Percentiles rank a stretch among this genome's conserved stretches.
phyloP scores from a whole-genome alignment of 2,888 invertebrate genomes.

The Cryptus viduatorius region DNA sequence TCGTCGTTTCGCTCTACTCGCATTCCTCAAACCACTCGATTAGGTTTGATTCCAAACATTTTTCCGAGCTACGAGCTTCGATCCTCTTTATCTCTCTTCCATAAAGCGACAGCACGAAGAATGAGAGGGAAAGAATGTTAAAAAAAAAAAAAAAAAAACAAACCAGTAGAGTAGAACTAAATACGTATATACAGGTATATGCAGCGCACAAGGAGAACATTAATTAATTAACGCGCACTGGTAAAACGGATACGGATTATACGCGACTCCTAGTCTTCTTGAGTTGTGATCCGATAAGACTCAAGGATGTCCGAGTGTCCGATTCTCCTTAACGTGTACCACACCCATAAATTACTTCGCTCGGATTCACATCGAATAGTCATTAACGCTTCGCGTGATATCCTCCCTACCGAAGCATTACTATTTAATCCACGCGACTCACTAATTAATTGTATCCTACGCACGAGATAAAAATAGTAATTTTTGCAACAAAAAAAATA shows the following conservation, averaged over 20 bases:
- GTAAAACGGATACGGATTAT: not conserved
- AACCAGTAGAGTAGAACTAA: not conserved
- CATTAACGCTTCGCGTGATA: conserved; percentile 24
- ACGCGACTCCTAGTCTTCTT: not conserved
- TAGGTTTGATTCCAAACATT: conserved; percentile 35
- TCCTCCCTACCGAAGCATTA: conserved; percentile 3
- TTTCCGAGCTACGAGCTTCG: conserved; percentile 18
- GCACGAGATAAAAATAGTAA: not conserved
- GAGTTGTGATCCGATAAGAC: conserved; percentile 21
- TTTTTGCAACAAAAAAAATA: not conserved
- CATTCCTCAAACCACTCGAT: conserved; percentile 39
- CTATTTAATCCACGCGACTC: not conserved
- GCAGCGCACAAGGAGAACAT: not conserved
- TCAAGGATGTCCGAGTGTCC: conserved; percentile 6
- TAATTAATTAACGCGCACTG: conserved; percentile 33
- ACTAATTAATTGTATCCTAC: not conserved
- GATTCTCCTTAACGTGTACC: not conserved
- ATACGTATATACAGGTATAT: not conserved
- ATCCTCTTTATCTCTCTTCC: conserved; percentile 9
- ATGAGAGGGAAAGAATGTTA: not conserved
- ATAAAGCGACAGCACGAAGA: not conserved
- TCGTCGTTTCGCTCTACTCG: conserved; percentile 30
- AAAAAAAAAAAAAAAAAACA: not conserved
- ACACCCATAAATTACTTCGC: conserved; percentile 1
- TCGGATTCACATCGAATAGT: conserved; percentile 30